Conservation (phyloP, 2,888 invertebrate species). For the Drosophila conformis region DNA sequence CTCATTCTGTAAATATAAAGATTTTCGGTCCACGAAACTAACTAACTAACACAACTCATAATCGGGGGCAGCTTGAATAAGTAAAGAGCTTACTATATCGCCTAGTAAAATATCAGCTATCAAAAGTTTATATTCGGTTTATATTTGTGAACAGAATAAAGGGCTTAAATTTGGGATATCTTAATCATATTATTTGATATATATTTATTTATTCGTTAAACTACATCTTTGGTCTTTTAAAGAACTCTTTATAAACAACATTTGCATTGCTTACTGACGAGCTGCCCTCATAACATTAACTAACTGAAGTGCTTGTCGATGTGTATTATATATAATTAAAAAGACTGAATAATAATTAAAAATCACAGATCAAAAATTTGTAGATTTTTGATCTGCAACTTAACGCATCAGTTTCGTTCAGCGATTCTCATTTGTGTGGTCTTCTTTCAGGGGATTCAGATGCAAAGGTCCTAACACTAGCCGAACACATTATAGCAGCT, state of each 20-base stretch:
- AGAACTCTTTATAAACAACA: neutral
- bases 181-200: neutral
- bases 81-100: neutral
- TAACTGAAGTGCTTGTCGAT: conserved; percentile 54
- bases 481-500: conserved; percentile 99
- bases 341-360: neutral
- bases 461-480: conserved; percentile 95
- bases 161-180: neutral
- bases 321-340: conserved; percentile 34
- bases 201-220: neutral
- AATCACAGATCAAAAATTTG: conserved; percentile 36
- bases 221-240: neutral
- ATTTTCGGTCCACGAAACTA: conserved; percentile 20
- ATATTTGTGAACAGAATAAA: neutral
- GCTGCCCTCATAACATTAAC: conserved; percentile 23
- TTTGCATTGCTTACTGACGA: conserved; percentile 2
- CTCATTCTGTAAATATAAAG: conserved; percentile 44
- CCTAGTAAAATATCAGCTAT: neutral
- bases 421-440: conserved; percentile 23
- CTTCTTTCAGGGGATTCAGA: conserved; percentile 94
- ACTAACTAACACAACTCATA: conserved; percentile 1
- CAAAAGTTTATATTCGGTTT: neutral
- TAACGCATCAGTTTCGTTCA: neutral
- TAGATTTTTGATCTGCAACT: conserved; percentile 40
- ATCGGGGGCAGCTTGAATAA: conserved; percentile 25